Percentiles rank a stretch among this genome's conserved stretches.
Conservation (phyloP, 2,797 vertebrate species). For the Lepus oiostolus region DNA sequence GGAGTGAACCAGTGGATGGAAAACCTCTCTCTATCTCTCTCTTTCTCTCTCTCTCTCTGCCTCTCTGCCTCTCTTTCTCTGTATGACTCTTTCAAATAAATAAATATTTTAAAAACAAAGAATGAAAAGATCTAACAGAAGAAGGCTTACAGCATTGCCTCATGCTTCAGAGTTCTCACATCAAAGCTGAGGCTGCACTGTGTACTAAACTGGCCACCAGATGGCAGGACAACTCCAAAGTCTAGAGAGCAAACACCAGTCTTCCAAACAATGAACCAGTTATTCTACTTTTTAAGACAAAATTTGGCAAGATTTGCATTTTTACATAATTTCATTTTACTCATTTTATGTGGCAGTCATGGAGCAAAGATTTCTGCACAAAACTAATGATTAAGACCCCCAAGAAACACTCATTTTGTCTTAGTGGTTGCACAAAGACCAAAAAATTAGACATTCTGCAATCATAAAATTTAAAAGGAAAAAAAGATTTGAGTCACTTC, state of each 20-base stretch:
- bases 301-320: conserved; percentile 39
- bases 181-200: not conserved
- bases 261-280: conserved; percentile 31
- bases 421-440: not conserved
- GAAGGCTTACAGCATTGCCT: not conserved
- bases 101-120: not conserved
- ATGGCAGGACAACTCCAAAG: conserved; percentile 64
- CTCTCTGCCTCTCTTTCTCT: no score
- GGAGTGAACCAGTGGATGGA: no score
- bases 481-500: conserved; percentile 18
- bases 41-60: no score
- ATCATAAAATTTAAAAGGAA: conserved; percentile 29
- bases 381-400: conserved; percentile 4
- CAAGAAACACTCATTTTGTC: conserved; percentile 7
- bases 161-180: not conserved
- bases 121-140: not conserved
- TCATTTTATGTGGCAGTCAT: conserved; percentile 21
- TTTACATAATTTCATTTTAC: conserved; percentile 53
- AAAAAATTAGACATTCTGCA: conserved; percentile 14
- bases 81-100: no score
- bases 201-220: conserved; percentile 66
- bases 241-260: not conserved
- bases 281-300: conserved; percentile 41
- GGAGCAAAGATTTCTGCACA: conserved; percentile 38
- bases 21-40: no score